Evolutionary conservation across 2,888 invertebrate genomes (phyloP), one percentile per base, ranked within the genome.

Genomic region (Mechanitis messenoides): DNA sequence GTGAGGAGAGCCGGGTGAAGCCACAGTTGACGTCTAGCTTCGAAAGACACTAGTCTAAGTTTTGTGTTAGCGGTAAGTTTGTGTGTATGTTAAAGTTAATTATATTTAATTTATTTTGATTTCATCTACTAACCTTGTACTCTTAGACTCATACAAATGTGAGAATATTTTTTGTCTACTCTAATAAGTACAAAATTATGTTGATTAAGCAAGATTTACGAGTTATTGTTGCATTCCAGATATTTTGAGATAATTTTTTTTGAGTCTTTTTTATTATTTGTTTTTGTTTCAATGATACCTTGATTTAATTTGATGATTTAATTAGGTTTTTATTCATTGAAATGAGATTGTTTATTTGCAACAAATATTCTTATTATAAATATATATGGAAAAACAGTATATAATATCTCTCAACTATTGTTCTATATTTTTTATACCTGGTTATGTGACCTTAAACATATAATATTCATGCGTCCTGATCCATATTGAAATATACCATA

Each of bases 21-120:
- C 76, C 86, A 72, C 88, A 89, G 87, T 89, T 78, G 76, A 74
- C 72, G 63, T 63, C 62, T 60, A 70, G 68, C 68, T 55, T 80
- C 74, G 75, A 73, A 76, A 78, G 74, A 75, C 75, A 77, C 77
- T 75, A 79, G 78, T 80, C 79, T 79, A 79, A 74, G 67, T 74
- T 84, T 84, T 9, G 83, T 76, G 75, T 80, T 83, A 83, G 72
- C 71, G 73, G 50, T 50, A 9, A 42, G 42, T 20, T 20, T 20
- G 20, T 20, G 20, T 31, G 11, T 31, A 31, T 31, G 28, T 9
- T 35, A 35, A 5, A 35, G 3, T 28, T 28, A 50, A 31, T 50
- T 50, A 50, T n/a, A 6, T 31, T 47, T 3, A 11, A 47, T 47
- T 28, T 2, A 47, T 20, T 47, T n/a, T 28, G 28, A 50, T 50